Conservation (phyloP, 2,797 vertebrate genomes). For the Miichthys miiuy region DNA sequence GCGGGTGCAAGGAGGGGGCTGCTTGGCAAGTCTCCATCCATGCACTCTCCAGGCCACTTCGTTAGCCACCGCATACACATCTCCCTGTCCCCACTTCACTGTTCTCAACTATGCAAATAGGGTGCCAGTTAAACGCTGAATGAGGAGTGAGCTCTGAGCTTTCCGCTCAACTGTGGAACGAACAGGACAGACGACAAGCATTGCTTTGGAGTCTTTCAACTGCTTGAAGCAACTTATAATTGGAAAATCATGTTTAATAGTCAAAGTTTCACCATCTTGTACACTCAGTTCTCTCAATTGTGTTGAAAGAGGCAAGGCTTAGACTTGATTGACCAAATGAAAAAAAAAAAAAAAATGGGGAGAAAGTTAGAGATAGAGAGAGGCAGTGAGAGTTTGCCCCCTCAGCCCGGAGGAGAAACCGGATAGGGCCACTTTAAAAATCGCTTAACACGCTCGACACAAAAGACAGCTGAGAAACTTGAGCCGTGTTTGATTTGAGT, state of each 20-base stretch:
- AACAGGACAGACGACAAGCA: neutral
- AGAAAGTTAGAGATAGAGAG: constrained; percentile 55
- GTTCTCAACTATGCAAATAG: constrained; percentile 79
- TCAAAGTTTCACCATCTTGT: neutral
- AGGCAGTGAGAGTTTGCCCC: constrained; percentile 57
- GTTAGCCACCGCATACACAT: constrained; percentile 62
- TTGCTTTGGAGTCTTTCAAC: constrained; percentile 10
- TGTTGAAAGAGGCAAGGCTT: neutral
- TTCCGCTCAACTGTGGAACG: constrained; percentile 59
- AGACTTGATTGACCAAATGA: neutral
- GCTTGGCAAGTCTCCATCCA: constrained; percentile 83
- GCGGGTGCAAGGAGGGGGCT: constrained; percentile 50
- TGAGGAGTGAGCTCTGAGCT: constrained; percentile 75
- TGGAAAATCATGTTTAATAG: neutral
- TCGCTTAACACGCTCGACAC: constrained; percentile 82
- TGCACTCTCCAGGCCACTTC: constrained; percentile 82
- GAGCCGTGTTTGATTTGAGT: constrained; percentile 82
- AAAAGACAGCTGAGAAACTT: constrained; percentile 84
- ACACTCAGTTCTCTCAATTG: neutral
- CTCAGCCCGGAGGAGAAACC: constrained; percentile 71
- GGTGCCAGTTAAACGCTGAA: constrained; percentile 74
- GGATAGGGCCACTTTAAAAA: constrained; percentile 84
- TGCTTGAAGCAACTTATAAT: constrained; percentile 17
- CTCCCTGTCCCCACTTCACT: constrained; percentile 31
- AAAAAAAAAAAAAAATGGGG: neutral